phyloP scores from a whole-genome alignment of 2,113 vertebrate genomes.

The Phodopus roborovskii region DNA sequence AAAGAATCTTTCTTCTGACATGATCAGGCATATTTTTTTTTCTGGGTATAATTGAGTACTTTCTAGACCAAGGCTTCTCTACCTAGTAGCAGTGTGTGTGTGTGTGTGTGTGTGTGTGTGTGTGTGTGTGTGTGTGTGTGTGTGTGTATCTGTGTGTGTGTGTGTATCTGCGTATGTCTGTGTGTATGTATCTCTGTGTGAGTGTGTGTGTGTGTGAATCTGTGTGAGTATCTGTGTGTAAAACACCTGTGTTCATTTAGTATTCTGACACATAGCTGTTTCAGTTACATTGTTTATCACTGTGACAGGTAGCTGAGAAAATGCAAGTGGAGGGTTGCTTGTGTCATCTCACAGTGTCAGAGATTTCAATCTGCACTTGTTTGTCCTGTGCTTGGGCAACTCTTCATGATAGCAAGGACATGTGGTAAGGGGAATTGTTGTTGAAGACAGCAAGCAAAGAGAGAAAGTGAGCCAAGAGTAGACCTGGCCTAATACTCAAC shows the following conservation, averaged over 20 bases:
- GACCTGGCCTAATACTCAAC: background rate
- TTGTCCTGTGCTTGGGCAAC: background rate
- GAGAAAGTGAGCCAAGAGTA: background rate
- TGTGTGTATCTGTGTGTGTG: too few relatives aligned
- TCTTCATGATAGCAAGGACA: background rate
- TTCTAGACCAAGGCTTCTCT: background rate
- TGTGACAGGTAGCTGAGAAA: background rate
- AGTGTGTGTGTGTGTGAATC: too few relatives aligned
- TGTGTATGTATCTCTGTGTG: too few relatives aligned
- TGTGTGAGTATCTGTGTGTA: background rate
- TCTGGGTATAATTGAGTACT: background rate
- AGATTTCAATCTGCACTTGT: background rate
- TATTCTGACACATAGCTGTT: background rate
- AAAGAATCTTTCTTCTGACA: background rate
- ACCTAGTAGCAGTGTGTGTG: background rate
- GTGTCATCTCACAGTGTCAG: background rate
- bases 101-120: too few relatives aligned
- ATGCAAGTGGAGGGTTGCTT: background rate
- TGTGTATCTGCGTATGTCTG: too few relatives aligned
- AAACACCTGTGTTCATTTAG: background rate
- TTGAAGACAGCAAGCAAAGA: background rate
- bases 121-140: too few relatives aligned
- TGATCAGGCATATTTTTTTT: background rate
- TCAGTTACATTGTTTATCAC: background rate
- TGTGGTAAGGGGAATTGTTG: background rate